Evolutionary conservation across 2,888 invertebrate genomes (phyloP).

Genomic region (Meiosimyza decipiens): DNA sequence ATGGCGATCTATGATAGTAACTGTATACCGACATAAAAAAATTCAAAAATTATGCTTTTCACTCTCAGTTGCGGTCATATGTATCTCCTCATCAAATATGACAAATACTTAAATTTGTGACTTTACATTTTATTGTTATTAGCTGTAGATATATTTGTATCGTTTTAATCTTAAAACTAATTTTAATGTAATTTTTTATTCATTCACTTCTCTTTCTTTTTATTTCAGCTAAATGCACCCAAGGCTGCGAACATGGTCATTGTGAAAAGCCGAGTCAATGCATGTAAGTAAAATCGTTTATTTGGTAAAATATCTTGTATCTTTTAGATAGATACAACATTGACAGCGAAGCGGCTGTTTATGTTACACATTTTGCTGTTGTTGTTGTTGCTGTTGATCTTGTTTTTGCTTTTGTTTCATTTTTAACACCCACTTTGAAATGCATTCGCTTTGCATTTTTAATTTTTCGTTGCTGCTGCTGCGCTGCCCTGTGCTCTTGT

Average conservation of each 20-base stretch:
- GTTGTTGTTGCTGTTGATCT: too few species aligned
- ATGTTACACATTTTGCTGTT: neutral
- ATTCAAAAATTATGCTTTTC: too few species aligned
- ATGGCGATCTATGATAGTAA: too few species aligned
- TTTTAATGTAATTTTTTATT: conserved; percentile 14
- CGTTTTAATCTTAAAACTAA: conserved; percentile 14
- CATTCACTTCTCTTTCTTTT: conserved; percentile 67
- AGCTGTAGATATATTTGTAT: conserved; percentile 4
- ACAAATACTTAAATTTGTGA: neutral
- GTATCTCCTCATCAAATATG: neutral
- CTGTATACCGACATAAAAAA: too few species aligned
- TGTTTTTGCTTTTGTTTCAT: neutral
- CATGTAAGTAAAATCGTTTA: conserved; percentile 79
- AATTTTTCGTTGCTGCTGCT: neutral
- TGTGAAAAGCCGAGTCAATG: conserved; percentile 95
- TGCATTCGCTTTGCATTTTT: conserved; percentile 9
- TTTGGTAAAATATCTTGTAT: conserved; percentile 6
- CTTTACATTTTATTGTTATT: neutral
- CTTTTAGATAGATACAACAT: neutral
- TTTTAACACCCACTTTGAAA: conserved; percentile 2
- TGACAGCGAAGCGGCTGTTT: neutral
- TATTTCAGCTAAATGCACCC: conserved; percentile 90
- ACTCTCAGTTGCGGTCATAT: too few species aligned
- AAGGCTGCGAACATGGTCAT: conserved; percentile 94
- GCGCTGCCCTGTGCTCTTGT: neutral